Evolutionary conservation across 2,888 invertebrate species (phyloP).

Genomic region (Mythimna lalbum): DNA sequence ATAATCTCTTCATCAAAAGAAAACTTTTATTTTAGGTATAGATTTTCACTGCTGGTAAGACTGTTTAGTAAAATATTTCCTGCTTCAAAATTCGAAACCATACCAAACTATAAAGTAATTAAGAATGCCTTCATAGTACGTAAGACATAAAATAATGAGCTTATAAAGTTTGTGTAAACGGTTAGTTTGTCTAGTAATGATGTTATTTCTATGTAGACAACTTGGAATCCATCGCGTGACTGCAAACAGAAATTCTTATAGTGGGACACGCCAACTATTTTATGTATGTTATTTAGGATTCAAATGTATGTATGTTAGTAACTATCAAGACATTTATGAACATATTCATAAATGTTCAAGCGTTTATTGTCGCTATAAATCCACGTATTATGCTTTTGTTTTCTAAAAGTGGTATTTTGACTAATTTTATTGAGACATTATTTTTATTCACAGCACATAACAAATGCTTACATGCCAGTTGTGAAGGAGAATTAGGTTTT

Average conservation of each 20-base stretch:
- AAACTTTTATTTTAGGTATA: too few species aligned
- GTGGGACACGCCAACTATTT: conserved; percentile 76
- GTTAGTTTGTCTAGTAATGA: conserved; percentile 70
- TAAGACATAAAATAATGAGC: conserved; percentile 53
- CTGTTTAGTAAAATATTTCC: conserved; percentile 3
- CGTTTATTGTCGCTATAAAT: conserved; percentile 61
- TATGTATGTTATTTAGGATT: conserved; percentile 68
- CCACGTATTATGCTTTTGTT: conserved; percentile 50
- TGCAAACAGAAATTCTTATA: conserved; percentile 80
- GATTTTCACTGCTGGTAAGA: neutral
- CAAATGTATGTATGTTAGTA: conserved; percentile 59
- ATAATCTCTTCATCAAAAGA: too few species aligned
- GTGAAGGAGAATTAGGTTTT: conserved; percentile 25
- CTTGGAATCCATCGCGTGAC: conserved; percentile 83
- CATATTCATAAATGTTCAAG: conserved; percentile 64
- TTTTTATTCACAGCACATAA: conserved; percentile 44
- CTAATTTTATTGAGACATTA: conserved; percentile 60
- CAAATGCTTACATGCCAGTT: conserved; percentile 24
- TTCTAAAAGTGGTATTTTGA: conserved; percentile 48
- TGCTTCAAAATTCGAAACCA: conserved; percentile 10
- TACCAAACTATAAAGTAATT: conserved; percentile 40
- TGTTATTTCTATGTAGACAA: conserved; percentile 79
- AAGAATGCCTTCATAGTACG: conserved; percentile 30
- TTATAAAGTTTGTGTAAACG: conserved; percentile 61
- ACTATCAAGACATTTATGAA: conserved; percentile 62